Evolutionary conservation across 2,113 vertebrate species (phyloP).

Genomic region (Anas platyrhynchos): DNA sequence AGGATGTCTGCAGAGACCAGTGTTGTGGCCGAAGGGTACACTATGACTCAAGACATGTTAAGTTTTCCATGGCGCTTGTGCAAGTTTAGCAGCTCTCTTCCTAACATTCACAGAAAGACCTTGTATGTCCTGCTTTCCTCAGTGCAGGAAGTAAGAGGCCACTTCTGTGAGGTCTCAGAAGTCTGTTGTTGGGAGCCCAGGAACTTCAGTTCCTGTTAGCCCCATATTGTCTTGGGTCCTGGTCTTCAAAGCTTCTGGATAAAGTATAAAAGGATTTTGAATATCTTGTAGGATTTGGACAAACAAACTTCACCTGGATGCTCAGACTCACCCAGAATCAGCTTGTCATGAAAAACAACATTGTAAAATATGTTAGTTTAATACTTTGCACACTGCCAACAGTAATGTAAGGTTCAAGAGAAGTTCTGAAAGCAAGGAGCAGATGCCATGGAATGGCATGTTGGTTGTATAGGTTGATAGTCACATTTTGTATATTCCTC

Average conservation of each 20-base stretch:
- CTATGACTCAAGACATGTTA: background rate
- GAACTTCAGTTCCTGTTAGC: background rate
- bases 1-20: background rate
- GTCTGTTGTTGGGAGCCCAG: background rate
- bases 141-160: background rate
- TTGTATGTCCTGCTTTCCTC: background rate
- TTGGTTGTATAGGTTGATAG: background rate
- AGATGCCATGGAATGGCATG: background rate
- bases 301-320: background rate
- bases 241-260: background rate
- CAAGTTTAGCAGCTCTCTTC: background rate
- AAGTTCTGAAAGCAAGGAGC: background rate
- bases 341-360: background rate
- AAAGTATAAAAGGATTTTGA: background rate
- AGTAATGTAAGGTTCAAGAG: background rate
- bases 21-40: background rate
- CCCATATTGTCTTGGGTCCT: background rate
- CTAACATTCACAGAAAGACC: background rate
- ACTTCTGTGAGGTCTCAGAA: background rate
- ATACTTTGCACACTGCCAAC: background rate
- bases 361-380: background rate
- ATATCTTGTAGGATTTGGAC: background rate
- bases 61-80: background rate
- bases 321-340: background rate
- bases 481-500: background rate